Evolutionary conservation across 2,113 vertebrate genomes (phyloP), one percentile per base, ranked within the genome.

Genomic region (Toxotes chatareus): DNA sequence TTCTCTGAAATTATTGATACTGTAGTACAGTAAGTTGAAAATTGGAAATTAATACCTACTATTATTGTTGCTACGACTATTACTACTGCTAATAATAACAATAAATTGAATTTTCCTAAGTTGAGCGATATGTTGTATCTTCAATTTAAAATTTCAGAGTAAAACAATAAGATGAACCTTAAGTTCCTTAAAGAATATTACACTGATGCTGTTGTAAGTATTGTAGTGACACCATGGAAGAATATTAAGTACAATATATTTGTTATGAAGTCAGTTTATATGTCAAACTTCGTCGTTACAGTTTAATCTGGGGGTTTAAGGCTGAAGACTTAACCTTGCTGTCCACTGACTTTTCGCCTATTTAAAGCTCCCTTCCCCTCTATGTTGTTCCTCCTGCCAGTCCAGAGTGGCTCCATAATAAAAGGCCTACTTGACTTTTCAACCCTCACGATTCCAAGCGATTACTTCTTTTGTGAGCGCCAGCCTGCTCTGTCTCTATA

Each of bases 381-480:
- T n/a, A 0, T 61, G 46, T 64, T 61, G 73, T 27, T 74, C 75
- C 77, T 82, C 11, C 84, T 83, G 78, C 70, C 76, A 53, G 60
- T 65, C 59, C 77, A 74, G 17, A 76, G 76, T 47, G 62, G n/a
- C 73, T 88, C 66, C 82, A 67, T 40, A 88, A 91, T 76, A 91
- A 92, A 92, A 92, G 90, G 75, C 83, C 91, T 91, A 70, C 87
- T 95, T 95, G 94, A 95, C 94, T 94, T 94, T 95, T 96, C 92
- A 94, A 95, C 94, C 95, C 89, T 83, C 79, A 57, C 79, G 76
- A 95, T 95, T 95, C 93, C 93, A 83, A 80, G 61, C 88, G 89
- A 95, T 94, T 92, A 81, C 85, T 76, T 75, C 92, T 82, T 86
- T 91, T 93, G 90, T 91, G 80, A 11, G 42, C 55, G 19, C 64